Conservation (phyloP, 1,140 invertebrate genomes). For the Anadara kagoshimensis region DNA sequence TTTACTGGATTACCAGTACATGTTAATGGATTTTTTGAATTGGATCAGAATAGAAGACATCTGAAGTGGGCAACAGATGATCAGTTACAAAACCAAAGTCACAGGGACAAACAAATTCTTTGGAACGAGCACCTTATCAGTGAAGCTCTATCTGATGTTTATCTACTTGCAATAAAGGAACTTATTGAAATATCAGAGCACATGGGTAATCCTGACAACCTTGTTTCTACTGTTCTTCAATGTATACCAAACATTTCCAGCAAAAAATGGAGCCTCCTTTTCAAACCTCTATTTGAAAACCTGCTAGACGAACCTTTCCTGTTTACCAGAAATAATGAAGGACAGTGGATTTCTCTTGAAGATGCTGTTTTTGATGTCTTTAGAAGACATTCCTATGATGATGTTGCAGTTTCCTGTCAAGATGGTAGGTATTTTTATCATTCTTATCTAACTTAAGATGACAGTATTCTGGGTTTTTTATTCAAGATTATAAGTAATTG, state of each 20-base stretch:
- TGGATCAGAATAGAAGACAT: conserved; percentile 54
- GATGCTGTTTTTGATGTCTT: neutral
- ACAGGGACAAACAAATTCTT: conserved; percentile 39
- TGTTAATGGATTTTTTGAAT: conserved; percentile 49
- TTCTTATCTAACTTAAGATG: no score
- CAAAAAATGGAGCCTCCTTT: neutral
- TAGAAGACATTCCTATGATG: no score
- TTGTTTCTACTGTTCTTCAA: conserved; percentile 11
- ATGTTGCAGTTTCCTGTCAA: no score
- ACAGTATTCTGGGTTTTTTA: no score
- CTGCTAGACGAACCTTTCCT: neutral
- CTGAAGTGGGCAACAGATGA: conserved; percentile 47
- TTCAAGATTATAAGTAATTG: no score
- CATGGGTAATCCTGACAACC: neutral
- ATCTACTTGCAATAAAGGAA: conserved; percentile 23
- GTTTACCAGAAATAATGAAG: conserved; percentile 5
- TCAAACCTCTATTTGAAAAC: neutral
- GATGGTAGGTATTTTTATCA: no score
- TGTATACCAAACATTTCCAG: conserved; percentile 11
- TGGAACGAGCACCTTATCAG: conserved; percentile 60
- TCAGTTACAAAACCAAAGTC: neutral
- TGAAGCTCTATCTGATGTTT: conserved; percentile 51
- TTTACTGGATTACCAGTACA: conserved; percentile 42
- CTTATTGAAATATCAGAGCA: neutral
- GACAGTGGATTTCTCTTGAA: neutral